Evolutionary conservation across 1,140 invertebrate genomes (phyloP), one percentile per base, ranked within the genome.

Genomic region (Macrotrachela quadricornifera): DNA sequence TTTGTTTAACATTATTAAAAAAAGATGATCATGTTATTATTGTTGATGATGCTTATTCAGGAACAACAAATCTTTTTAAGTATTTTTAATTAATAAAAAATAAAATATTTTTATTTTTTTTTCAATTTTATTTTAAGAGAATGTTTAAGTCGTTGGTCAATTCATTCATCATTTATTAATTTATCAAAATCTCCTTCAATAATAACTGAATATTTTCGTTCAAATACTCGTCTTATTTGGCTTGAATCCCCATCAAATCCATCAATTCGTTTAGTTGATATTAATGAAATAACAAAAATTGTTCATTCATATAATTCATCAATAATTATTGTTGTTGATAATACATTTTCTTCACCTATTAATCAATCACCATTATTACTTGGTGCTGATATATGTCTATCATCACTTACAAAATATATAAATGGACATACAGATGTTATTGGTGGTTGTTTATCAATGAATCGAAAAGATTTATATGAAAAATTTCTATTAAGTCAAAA

Each of bases 241-340:
- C 71, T 96, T 49, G 94, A 99, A 71, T 83, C 83, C 0, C 92
- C 92, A 1, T 92, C 92, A n/a, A 99, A 99, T 74, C 94, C 94
- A 0, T 73, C 83, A 0, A 67, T 97, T 59, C 90, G 90, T 73
- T 68, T 97, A 14, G 76, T 80, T 21, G 90, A 99, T 65, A 87
- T 99, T 56, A 74, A 77, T 57, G 79, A 76, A 3, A 72, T 92
- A 37, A 65, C 76, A 1, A 73, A 80, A 56, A 61, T 80, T 30
- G 74, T 79, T 0, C 77, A 78, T 48, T 52, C 57, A 49, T 59
- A 61, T 49, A 60, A 66, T 59, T 56, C 60, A 16, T 74, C 80
- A 38, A 78, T 88, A 42, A 74, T 94, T 59, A 67, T 94, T 16
- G 82, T 85, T 0, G 85, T 96, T 2, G 94, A 99, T 63, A 97